Percentiles rank a stretch among this genome's conserved stretches.
These are phyloP conservation scores for Vireo altiloquus DNA, from an alignment of 2,113 vertebrate genomes.

Conservation along the genomic window DNA sequence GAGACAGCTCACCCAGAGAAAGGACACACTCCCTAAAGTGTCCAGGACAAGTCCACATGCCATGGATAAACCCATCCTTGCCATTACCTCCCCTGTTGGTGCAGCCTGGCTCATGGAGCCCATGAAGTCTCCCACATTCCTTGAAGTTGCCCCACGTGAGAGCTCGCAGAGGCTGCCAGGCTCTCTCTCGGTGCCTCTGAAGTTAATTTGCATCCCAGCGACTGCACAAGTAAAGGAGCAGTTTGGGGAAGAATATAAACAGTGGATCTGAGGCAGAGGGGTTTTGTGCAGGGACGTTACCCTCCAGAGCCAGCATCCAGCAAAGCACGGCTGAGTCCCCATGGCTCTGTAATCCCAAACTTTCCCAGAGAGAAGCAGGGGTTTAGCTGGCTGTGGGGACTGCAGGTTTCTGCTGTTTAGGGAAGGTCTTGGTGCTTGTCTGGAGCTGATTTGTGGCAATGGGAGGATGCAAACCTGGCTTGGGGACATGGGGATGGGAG, in stretches of 20 bases:
- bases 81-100: neutral
- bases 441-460: neutral
- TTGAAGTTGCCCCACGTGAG: neutral
- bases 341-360: neutral
- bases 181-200: neutral
- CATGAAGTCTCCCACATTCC: neutral
- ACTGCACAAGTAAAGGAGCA: neutral
- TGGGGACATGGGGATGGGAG: neutral
- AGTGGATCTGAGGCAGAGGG: neutral
- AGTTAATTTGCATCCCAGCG: neutral
- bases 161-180: neutral
- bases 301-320: neutral
- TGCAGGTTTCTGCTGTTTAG: neutral
- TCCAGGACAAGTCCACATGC: fast-evolving
- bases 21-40: neutral
- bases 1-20: neutral
- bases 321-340: neutral
- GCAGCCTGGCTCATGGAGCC: fast-evolving
- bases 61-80: neutral
- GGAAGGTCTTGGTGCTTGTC: neutral
- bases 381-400: neutral
- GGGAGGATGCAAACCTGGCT: neutral
- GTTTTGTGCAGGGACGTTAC: neutral
- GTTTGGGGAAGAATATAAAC: neutral
- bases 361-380: neutral